Percentiles rank a stretch among this genome's conserved stretches.
These are phyloP conservation scores for Grapholita molesta DNA, from an alignment of 1,140 invertebrate genomes.

Conservation along the genomic window DNA sequence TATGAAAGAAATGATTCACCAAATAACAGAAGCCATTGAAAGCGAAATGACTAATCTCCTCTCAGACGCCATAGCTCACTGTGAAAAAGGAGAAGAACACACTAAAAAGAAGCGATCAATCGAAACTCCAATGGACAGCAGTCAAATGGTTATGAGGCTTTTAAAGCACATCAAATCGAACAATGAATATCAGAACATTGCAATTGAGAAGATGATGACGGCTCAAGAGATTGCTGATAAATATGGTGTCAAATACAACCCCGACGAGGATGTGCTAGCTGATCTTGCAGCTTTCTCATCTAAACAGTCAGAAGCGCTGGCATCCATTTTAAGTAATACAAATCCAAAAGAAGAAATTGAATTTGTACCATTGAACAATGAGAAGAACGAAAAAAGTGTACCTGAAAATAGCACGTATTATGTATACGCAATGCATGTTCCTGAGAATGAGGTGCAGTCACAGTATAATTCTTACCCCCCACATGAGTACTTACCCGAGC, in stretches of 20 bases:
- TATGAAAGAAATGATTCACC: conserved; percentile 57
- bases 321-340: conserved; percentile 47
- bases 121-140: conserved; percentile 60
- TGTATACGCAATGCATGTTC: conserved; percentile 22
- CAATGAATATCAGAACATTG: conserved; percentile 68
- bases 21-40: conserved; percentile 52
- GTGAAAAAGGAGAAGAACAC: conserved; percentile 32
- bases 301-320: conserved; percentile 58
- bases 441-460: conserved; percentile 24
- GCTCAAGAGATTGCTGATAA: conserved; percentile 72
- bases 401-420: conserved; percentile 27
- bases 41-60: conserved; percentile 60
- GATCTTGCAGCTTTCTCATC: conserved; percentile 57
- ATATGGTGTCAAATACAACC: conserved; percentile 59
- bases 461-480: conserved; percentile 20
- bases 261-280: conserved; percentile 60
- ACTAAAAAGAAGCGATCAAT: conserved; percentile 47
- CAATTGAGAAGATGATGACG: conserved; percentile 72
- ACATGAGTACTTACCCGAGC: conserved; percentile 24
- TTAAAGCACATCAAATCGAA: conserved; percentile 66
- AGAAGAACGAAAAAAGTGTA: conserved; percentile 9
- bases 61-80: conserved; percentile 38
- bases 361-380: conserved; percentile 18
- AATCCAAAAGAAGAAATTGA: conserved; percentile 14
- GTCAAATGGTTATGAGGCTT: conserved; percentile 55